phyloP scores from a whole-genome alignment of 2,888 invertebrate species.

The Microchrysa polita region DNA sequence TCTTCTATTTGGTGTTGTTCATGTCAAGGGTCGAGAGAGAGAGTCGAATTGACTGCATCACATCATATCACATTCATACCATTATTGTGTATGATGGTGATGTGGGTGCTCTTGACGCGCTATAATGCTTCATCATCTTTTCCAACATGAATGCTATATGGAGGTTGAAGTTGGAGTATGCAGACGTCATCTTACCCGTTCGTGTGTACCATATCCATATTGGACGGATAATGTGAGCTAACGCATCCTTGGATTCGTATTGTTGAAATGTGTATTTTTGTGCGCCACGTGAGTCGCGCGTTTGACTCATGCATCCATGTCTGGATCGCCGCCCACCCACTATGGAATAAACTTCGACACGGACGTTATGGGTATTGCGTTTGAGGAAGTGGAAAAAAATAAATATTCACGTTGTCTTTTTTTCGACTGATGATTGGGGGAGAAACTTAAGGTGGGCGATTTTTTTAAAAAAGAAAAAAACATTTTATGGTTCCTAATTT shows the following conservation, averaged over 20 bases:
- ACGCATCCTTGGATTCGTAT: constrained; percentile 32
- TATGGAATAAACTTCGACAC: constrained; percentile 18
- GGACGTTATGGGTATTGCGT: constrained; percentile 18
- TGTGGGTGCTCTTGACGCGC: constrained; percentile 33
- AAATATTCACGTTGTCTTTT: no score
- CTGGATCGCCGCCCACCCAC: constrained; percentile 43
- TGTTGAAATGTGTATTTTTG: constrained; percentile 33
- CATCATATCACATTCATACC: constrained; percentile 31
- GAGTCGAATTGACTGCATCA: constrained; percentile 38
- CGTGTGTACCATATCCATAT: constrained; percentile 20
- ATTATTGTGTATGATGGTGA: not conserved
- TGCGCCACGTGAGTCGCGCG: constrained; percentile 37
- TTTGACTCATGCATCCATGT: constrained; percentile 15
- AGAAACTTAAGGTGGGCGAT: no score
- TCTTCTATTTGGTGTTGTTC: constrained; percentile 31
- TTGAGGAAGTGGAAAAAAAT: constrained; percentile 7
- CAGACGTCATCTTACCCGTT: constrained; percentile 34
- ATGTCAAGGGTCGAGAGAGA: constrained; percentile 30
- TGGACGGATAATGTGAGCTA: constrained; percentile 19
- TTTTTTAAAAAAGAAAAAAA: no score
- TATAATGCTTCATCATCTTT: constrained; percentile 37
- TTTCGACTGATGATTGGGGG: no score
- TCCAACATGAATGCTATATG: not conserved
- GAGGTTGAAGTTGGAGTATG: not conserved
- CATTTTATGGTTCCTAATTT: no score